These are phyloP conservation scores for Malacoraja senta DNA, from an alignment of 2,797 vertebrate genomes.

Conservation along the genomic window DNA sequence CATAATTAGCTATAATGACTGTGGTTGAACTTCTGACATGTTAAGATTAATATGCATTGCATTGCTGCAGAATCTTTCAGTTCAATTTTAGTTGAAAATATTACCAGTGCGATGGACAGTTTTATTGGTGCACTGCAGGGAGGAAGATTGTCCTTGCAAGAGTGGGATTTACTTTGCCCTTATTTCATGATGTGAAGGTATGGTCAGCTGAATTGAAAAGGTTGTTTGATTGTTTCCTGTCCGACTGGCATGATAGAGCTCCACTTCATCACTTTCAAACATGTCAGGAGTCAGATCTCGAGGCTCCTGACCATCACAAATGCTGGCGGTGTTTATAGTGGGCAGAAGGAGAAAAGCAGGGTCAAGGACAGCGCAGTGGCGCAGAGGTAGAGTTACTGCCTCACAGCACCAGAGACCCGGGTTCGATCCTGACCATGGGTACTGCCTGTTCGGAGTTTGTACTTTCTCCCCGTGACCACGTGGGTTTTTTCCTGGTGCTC, in stretches of 20 bases:
- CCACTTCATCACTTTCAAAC: no score
- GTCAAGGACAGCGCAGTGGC: neutral
- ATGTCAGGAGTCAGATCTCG: neutral
- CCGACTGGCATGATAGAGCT: neutral
- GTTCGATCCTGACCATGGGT: no score
- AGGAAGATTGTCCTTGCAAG: neutral
- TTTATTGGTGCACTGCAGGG: neutral
- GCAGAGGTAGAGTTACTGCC: no score
- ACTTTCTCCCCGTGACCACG: no score
- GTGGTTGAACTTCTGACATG: neutral
- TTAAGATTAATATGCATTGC: constrained; percentile 27
- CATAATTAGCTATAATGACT: constrained; percentile 21
- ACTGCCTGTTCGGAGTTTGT: no score
- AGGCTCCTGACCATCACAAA: neutral
- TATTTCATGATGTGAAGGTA: no score
- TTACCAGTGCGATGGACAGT: neutral
- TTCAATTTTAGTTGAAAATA: constrained; percentile 23
- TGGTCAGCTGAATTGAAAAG: neutral
- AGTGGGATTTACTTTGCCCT: neutral
- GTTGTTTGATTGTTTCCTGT: neutral
- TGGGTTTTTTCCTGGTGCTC: no score
- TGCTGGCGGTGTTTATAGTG: neutral
- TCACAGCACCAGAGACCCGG: no score
- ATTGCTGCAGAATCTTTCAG: neutral
- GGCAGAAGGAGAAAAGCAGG: no score